Percentiles rank a stretch among this genome's conserved stretches.
These are phyloP conservation scores for Lophotis ruficrista DNA, from an alignment of 2,113 vertebrate genomes.

Conservation along the genomic window DNA sequence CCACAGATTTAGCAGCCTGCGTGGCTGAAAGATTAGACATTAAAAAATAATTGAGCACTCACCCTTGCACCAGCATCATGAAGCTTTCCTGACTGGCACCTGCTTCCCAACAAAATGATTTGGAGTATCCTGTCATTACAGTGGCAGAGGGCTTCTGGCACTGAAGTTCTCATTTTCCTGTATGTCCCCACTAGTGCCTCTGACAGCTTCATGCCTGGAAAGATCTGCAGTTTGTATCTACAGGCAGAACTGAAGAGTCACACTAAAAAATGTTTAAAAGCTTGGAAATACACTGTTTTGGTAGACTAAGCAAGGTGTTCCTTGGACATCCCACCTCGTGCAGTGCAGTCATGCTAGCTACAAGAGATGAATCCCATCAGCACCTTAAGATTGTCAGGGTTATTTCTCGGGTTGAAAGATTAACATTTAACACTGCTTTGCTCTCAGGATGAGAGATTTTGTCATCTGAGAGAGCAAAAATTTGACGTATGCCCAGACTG, in stretches of 20 bases:
- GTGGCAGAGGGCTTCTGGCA: not conserved
- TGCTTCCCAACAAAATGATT: not conserved
- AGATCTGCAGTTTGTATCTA: not conserved
- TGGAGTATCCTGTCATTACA: not conserved
- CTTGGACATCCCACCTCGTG: not conserved
- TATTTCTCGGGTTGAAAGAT: constrained; percentile 11
- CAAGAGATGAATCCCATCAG: not conserved
- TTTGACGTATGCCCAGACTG: not conserved
- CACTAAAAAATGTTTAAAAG: not conserved
- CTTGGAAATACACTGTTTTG: not conserved
- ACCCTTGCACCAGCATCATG: not conserved
- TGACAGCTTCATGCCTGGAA: not conserved
- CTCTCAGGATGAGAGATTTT: not conserved
- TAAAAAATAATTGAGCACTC: not conserved
- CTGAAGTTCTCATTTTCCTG: not conserved
- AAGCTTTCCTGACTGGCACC: not conserved
- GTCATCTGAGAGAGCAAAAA: not conserved
- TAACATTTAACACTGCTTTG: not conserved
- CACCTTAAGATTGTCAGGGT: not conserved
- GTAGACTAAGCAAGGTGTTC: not conserved
- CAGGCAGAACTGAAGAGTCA: not conserved
- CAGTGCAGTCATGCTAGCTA: not conserved
- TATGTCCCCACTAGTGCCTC: not conserved
- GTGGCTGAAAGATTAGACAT: not conserved
- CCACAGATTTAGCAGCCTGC: not conserved